Conservation (phyloP, 2,888 invertebrate species). For the Yponomeuta sedellus region DNA sequence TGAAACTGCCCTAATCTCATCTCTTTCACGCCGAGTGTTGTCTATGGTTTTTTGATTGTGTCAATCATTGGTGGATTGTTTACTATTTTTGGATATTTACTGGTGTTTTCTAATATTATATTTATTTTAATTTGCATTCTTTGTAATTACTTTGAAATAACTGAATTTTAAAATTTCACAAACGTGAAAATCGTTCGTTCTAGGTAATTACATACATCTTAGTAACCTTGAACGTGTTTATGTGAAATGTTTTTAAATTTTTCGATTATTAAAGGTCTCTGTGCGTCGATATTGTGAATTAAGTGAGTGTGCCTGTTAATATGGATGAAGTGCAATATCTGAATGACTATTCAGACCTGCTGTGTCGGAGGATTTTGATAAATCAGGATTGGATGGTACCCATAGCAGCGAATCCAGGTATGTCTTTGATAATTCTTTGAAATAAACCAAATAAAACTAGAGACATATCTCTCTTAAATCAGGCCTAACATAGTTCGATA, state of each 20-base stretch:
- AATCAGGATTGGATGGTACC: background rate
- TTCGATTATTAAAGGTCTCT: slow-evolving; percentile 37
- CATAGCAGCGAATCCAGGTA: background rate
- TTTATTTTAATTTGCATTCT: background rate
- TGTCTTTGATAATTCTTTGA: background rate
- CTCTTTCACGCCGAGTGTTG: slow-evolving; percentile 59
- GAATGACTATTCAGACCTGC: background rate
- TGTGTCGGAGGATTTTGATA: background rate
- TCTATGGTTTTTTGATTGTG: slow-evolving; percentile 72
- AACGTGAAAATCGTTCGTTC: background rate
- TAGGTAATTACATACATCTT: slow-evolving; percentile 23
- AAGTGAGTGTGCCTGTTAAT: slow-evolving; percentile 33
- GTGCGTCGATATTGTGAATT: slow-evolving; percentile 35
- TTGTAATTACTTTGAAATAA: background rate
- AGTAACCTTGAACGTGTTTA: slow-evolving; percentile 56
- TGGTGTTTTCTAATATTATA: slow-evolving; percentile 18
- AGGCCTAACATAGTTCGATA: background rate
- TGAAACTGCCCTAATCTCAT: slow-evolving; percentile 35
- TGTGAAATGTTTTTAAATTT: slow-evolving; percentile 52
- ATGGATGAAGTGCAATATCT: slow-evolving; percentile 36
- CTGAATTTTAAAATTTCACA: background rate
- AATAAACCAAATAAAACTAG: background rate
- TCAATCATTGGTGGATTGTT: slow-evolving; percentile 60
- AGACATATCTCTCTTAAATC: background rate
- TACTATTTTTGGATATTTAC: slow-evolving; percentile 54